These are phyloP conservation scores for Mellilla xanthometata DNA, from an alignment of 2,888 invertebrate genomes.

Conservation along the genomic window DNA sequence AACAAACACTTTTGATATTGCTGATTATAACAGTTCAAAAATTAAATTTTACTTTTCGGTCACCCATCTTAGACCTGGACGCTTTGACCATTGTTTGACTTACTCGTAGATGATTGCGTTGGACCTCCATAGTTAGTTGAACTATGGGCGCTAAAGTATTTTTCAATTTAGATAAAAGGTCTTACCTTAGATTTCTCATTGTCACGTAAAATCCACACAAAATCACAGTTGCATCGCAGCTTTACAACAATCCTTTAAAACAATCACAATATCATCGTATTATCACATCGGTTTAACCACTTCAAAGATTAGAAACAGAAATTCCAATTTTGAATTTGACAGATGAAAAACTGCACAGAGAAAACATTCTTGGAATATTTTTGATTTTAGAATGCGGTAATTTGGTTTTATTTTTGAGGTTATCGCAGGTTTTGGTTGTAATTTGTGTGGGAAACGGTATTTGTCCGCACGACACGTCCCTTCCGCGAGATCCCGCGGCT, in stretches of 20 bases:
- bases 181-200: conserved; percentile 13
- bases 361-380: conserved; percentile 26
- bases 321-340: conserved; percentile 54
- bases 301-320: conserved; percentile 41
- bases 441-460: conserved; percentile 39
- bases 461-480: conserved; percentile 40
- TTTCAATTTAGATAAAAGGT: too few relatives aligned
- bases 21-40: too few relatives aligned
- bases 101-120: too few relatives aligned
- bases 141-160: too few relatives aligned
- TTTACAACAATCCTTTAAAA: conserved; percentile 29
- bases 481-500: conserved; percentile 66
- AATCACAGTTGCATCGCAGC: conserved; percentile 1
- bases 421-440: conserved; percentile 31
- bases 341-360: conserved; percentile 32
- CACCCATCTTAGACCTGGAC: too few relatives aligned
- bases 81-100: too few relatives aligned
- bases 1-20: too few relatives aligned
- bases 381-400: conserved; percentile 9
- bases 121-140: too few relatives aligned
- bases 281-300: conserved; percentile 50
- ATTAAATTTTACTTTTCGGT: too few relatives aligned
- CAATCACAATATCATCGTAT: conserved; percentile 43
- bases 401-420: conserved; percentile 40
- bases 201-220: conserved; percentile 7